A percentile compares a stretch with the other conserved stretches of the same genome.
These are phyloP conservation scores for Salmo trutta DNA, from an alignment of 2,797 vertebrate genomes.

Conservation along the genomic window DNA sequence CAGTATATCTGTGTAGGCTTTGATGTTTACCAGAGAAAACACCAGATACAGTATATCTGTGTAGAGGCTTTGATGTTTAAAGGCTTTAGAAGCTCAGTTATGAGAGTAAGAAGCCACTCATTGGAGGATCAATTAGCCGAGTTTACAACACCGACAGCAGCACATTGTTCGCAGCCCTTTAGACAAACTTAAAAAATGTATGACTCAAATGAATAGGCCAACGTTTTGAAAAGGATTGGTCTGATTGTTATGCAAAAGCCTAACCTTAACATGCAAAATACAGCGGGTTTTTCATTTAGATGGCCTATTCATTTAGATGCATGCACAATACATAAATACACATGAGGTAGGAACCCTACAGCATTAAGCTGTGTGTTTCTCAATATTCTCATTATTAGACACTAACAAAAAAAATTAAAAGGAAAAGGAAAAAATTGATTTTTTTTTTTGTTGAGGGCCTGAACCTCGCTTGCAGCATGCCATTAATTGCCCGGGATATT, in stretches of 20 bases:
- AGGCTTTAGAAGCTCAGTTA: conserved; percentile 19
- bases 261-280: conserved; percentile 69
- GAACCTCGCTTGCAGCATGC: conserved; percentile 83
- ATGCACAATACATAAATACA: conserved; percentile 77
- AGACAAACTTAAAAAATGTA: conserved; percentile 76
- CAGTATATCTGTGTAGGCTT: neutral
- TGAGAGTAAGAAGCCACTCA: conserved; percentile 43
- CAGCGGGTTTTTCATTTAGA: conserved; percentile 70
- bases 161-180: conserved; percentile 64
- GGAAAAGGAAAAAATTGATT: neutral
- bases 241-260: conserved; percentile 78
- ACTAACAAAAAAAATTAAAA: conserved; percentile 50
- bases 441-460: conserved; percentile 77
- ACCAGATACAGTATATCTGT: neutral
- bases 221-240: conserved; percentile 67
- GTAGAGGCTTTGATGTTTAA: conserved; percentile 18
- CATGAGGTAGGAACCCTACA: conserved; percentile 80
- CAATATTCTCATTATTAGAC: conserved; percentile 81
- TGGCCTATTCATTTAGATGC: conserved; percentile 81
- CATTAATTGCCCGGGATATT: conserved; percentile 83
- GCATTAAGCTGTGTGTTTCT: conserved; percentile 74
- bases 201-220: conserved; percentile 73
- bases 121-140: conserved; percentile 68
- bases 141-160: conserved; percentile 56
- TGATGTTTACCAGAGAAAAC: neutral